A percentile compares a stretch with the other conserved stretches of the same genome.
phyloP scores from a whole-genome alignment of 2,888 invertebrate genomes.

The Napeogenes sylphis region DNA sequence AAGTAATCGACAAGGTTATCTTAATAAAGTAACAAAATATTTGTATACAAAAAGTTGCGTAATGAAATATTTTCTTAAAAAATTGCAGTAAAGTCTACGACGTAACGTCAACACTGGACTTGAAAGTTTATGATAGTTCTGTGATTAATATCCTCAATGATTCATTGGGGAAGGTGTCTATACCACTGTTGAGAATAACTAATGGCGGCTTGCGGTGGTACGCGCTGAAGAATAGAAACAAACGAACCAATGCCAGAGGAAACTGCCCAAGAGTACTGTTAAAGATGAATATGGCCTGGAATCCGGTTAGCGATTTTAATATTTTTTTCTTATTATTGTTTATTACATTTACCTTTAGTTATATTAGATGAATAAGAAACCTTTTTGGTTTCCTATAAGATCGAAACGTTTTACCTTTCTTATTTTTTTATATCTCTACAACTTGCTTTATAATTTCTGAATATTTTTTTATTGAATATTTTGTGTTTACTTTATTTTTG shows the following conservation, averaged over 20 bases:
- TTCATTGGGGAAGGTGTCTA: conserved; percentile 55
- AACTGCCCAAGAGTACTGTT: conserved; percentile 62
- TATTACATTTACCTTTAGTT: no score
- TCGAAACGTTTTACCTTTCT: no score
- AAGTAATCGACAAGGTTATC: conserved; percentile 35
- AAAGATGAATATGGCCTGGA: conserved; percentile 60
- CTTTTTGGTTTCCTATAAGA: no score
- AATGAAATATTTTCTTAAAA: no score
- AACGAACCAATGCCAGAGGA: conserved; percentile 54
- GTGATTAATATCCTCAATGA: conserved; percentile 45
- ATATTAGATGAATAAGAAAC: no score
- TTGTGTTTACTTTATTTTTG: no score
- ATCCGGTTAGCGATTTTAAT: conserved; percentile 53
- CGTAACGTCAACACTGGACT: conserved; percentile 57
- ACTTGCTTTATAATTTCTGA: no score
- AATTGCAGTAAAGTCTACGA: conserved; percentile 63
- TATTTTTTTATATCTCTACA: no score
- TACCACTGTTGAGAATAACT: conserved; percentile 56
- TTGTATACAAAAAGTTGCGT: background rate
- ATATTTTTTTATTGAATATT: no score
- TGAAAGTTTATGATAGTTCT: conserved; percentile 58
- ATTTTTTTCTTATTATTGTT: no score
- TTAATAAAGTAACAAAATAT: background rate
- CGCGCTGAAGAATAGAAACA: conserved; percentile 57
- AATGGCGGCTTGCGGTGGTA: conserved; percentile 59